Evolutionary conservation across 2,888 invertebrate species (phyloP), one percentile per base, ranked within the genome.

Genomic region (Epinotia nisella): DNA sequence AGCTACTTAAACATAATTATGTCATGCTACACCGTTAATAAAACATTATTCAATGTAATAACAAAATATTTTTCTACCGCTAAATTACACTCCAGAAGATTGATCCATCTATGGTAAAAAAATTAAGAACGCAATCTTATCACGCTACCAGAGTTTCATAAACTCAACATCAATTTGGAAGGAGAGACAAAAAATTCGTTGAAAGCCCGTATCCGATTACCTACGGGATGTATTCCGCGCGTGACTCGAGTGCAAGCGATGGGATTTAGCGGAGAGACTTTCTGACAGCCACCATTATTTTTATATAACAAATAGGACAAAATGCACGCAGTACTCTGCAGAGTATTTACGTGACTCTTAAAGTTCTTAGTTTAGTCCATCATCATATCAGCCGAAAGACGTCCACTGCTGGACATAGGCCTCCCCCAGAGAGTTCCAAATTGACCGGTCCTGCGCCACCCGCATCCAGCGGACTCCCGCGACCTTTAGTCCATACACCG

Each of bases 151-250:
- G 80, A 82, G 82, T 81, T 82, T 85, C 83, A 80, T 82, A 85
- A 87, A 85, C 83, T 83, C 84, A 78, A 86, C 86, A 84, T 89
- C 88, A 86, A 88, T 89, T 88, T 90, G 85, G 88, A 87, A 86
- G 85, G 87, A 87, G 83, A 84, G 82, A 84, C 84, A 83, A 85
- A 89, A 88, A 88, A 87, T 87, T 84, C 83, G 87, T 81, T 87
- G 86, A 88, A 89, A 90, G 86, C 88, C 86, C 86, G 85, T 90
- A 88, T 90, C 88, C 84, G 87, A 89, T 90, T 90, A 89, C 89
- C 86, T 84, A 83, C 79, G 84, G 86, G 86, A 86, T 89, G 83
- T 88, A 84, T 87, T 87, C 86, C 81, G 84, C 82, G 81, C 84
- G 85, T 85, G 83, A 84, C 78, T 80, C 79, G 78, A 78, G 77